Percentiles rank a stretch among this genome's conserved stretches.
Conservation (phyloP, 2,797 vertebrate species). For the Falco berigora region DNA sequence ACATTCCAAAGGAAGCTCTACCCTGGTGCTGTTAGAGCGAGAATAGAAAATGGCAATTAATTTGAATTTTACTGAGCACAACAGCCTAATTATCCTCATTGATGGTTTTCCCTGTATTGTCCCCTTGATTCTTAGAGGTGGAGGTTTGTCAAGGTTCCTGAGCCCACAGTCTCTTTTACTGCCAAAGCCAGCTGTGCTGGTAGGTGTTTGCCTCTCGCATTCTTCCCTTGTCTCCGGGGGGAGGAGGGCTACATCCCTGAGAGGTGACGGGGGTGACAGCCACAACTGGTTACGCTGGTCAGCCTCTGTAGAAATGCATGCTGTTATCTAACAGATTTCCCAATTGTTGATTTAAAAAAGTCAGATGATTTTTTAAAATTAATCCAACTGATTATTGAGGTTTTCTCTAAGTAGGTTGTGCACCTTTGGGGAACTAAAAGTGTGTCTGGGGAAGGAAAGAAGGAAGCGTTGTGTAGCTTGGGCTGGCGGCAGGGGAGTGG, state of each 20-base stretch:
- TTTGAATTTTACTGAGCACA: not conserved
- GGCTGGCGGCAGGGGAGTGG: not conserved
- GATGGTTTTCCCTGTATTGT: not conserved
- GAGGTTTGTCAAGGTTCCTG: not conserved
- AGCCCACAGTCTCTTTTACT: not conserved
- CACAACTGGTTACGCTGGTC: not conserved
- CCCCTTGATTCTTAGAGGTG: not conserved
- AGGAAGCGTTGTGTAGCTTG: fast-evolving
- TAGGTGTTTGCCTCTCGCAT: not conserved
- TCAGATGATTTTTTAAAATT: not conserved
- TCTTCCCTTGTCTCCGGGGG: fast-evolving
- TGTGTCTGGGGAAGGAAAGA: not conserved
- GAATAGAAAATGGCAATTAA: not conserved
- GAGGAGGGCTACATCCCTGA: not conserved
- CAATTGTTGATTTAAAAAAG: not conserved
- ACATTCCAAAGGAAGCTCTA: conserved; percentile 92
- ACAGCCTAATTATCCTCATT: not conserved
- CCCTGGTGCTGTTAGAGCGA: conserved; percentile 82
- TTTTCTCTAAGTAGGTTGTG: not conserved
- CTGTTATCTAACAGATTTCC: not conserved
- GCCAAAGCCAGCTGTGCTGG: not conserved
- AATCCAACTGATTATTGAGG: not conserved
- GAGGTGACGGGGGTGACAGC: not conserved
- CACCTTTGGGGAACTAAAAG: not conserved
- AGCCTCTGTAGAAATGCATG: not conserved